Conservation (phyloP, 2,888 invertebrate species). For the Meganola albula region DNA sequence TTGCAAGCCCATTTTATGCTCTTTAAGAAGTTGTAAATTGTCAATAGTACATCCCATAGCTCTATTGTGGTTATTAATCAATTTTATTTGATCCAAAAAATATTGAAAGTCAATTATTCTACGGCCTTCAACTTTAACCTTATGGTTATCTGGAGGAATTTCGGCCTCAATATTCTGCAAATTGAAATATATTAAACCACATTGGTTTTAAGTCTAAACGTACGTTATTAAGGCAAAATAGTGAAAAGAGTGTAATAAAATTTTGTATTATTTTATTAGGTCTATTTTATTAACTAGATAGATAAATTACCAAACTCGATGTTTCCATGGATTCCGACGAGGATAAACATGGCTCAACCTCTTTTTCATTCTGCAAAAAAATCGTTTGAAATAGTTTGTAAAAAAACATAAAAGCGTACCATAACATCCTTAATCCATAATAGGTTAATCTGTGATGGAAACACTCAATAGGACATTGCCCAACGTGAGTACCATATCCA, state of each 20-base stretch:
- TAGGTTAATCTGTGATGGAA: no score
- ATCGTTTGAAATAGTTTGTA: background rate
- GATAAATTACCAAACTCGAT: background rate
- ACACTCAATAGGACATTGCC: no score
- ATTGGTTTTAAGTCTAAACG: background rate
- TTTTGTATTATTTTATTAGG: background rate
- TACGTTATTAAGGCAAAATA: background rate
- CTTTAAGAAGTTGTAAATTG: constrained; percentile 1
- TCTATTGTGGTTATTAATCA: constrained; percentile 1
- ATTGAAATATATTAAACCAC: background rate
- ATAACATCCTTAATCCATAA: no score
- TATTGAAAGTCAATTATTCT: background rate
- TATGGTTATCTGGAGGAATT: background rate
- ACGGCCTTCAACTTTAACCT: background rate
- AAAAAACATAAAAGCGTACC: background rate
- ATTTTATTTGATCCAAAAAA: background rate
- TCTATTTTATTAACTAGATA: background rate
- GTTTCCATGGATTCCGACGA: background rate
- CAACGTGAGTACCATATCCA: no score
- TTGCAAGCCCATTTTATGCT: background rate
- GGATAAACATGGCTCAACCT: background rate
- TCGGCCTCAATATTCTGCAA: background rate
- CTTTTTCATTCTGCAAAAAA: background rate
- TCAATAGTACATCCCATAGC: constrained; percentile 1
- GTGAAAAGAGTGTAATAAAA: background rate